Percentiles rank a stretch among this genome's conserved stretches.
phyloP scores from a whole-genome alignment of 2,113 vertebrate genomes.

The Nyctibius bracteatus region DNA sequence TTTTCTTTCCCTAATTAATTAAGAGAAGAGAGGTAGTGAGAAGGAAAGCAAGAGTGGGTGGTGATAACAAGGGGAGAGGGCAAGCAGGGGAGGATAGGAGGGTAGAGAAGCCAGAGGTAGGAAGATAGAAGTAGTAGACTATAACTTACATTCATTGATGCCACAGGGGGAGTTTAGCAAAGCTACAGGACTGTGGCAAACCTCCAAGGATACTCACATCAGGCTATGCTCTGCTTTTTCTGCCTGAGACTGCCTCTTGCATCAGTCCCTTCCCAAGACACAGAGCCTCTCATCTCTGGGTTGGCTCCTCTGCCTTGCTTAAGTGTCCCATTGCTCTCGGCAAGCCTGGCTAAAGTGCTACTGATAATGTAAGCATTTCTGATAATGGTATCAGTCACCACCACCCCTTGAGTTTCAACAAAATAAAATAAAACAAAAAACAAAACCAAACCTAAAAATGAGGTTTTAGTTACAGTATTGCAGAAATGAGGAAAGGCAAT shows the following conservation, averaged over 20 bases:
- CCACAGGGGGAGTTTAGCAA: not conserved
- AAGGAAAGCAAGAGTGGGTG: not conserved
- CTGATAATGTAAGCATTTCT: not conserved
- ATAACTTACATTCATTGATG: not conserved
- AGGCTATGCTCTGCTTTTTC: not conserved
- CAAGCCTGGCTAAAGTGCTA: not conserved
- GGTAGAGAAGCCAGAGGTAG: not conserved
- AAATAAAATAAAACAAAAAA: not conserved
- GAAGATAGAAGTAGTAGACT: not conserved
- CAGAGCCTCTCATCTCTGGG: not conserved
- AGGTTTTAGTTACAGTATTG: not conserved
- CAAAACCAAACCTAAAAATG: not conserved
- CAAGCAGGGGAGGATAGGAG: not conserved
- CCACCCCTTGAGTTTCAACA: not conserved
- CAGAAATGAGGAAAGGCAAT: not conserved
- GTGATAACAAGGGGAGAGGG: not conserved
- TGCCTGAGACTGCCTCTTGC: not conserved
- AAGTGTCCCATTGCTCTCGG: not conserved
- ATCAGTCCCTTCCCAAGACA: not conserved
- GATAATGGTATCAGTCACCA: not conserved
- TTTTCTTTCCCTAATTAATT: not conserved
- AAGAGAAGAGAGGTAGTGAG: not conserved
- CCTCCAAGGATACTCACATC: not conserved
- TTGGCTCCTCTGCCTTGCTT: not conserved
- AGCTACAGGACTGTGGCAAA: not conserved